Evolutionary conservation across 64 coral and sea anemone species (phyloP).

Genomic region (Actinia tenebrosa): DNA sequence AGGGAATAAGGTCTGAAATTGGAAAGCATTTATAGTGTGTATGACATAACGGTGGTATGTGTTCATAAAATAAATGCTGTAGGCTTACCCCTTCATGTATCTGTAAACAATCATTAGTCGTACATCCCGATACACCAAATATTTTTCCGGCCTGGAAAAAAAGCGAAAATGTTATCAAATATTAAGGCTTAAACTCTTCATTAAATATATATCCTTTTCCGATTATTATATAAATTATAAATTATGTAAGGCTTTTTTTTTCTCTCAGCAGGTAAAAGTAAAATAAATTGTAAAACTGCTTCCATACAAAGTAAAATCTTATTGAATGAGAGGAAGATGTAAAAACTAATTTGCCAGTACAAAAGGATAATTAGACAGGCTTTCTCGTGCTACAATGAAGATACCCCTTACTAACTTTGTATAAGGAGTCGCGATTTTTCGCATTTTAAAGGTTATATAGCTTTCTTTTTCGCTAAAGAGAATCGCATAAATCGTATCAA

Average conservation of each 20-base stretch:
- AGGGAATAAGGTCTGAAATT: too few relatives aligned
- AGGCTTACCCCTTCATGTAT: conserved; percentile 69
- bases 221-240: background rate
- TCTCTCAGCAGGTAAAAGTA: background rate
- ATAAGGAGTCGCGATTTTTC: background rate
- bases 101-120: conserved; percentile 62
- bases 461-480: background rate
- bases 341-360: too few relatives aligned
- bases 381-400: too few relatives aligned
- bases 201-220: too few relatives aligned
- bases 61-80: too few relatives aligned
- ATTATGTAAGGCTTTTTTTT: background rate
- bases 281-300: background rate
- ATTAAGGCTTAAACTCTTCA: background rate
- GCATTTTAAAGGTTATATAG: background rate
- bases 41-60: too few relatives aligned
- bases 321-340: too few relatives aligned
- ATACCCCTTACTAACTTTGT: background rate
- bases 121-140: conserved; percentile 58
- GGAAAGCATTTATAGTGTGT: too few relatives aligned
- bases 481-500: background rate
- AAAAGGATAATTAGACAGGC: too few relatives aligned
- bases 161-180: background rate
- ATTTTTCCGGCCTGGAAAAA: conserved; percentile 71
- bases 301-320: background rate